Evolutionary conservation across 2,888 invertebrate species (phyloP).

Genomic region (Apeira syringaria): DNA sequence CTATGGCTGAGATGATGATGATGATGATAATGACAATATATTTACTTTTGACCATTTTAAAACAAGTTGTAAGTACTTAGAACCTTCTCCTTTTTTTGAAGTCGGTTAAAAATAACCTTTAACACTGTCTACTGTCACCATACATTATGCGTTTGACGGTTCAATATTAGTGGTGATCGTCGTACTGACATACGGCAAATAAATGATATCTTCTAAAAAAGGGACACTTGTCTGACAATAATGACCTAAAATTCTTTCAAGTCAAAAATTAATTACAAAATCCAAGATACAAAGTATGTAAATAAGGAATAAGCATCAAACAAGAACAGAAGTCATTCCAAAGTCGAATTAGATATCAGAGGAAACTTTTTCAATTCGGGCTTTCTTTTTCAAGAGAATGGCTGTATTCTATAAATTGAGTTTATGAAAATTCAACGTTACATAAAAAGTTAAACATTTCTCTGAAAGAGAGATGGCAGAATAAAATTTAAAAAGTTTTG

Average conservation of each 20-base stretch:
- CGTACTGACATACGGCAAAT: too few species aligned
- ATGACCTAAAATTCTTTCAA: constrained; percentile 15
- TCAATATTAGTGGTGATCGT: too few species aligned
- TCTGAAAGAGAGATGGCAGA: constrained; percentile 13
- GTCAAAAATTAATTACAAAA: constrained; percentile 19
- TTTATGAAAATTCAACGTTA: constrained; percentile 46
- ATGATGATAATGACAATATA: too few species aligned
- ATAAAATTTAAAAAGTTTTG: constrained; percentile 12
- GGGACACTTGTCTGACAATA: constrained; percentile 6
- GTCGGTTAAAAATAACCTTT: too few species aligned
- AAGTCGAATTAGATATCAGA: constrained; percentile 48
- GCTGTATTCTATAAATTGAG: constrained; percentile 49
- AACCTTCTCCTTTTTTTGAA: too few species aligned
- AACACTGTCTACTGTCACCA: too few species aligned
- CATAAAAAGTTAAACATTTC: constrained; percentile 29
- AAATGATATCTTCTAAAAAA: too few species aligned
- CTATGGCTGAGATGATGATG: too few species aligned
- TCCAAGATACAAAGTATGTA: constrained; percentile 19
- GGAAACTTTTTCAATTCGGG: constrained; percentile 62
- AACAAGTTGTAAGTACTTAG: too few species aligned
- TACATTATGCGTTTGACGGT: too few species aligned
- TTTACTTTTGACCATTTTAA: too few species aligned
- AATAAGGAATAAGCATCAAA: constrained; percentile 28
- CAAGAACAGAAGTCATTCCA: constrained; percentile 35
- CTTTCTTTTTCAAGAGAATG: constrained; percentile 49